Evolutionary conservation across 2,888 invertebrate genomes (phyloP), one percentile per base, ranked within the genome.

Genomic region (Metacarcinus magister): DNA sequence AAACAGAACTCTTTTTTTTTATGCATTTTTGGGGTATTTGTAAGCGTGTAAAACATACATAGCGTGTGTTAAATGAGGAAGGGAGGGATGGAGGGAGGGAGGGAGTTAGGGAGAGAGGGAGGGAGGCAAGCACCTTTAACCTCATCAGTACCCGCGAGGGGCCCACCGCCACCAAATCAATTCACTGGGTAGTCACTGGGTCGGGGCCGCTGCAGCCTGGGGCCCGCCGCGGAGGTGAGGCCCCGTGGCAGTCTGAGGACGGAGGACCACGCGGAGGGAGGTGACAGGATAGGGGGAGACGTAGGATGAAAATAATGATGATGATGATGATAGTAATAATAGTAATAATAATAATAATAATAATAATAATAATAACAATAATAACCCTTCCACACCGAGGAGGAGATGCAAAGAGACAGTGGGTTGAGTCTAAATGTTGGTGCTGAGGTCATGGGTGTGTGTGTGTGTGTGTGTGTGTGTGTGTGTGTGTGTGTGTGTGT

Each of bases 51-150:
- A 32, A 10, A 5, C 7, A 82, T 5, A 67, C 23, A n/a, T 19
- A 32, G 32, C 32, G 82, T 10, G 28, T 1, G 82, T 5, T 7
- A 32, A 7, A 13, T 28, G 32, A 16, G 75, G 75, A 28, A 7
- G 28, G 75, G 28, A 28, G 75, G 28, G 10, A 28, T n/a, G 28
- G 75, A 16, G 75, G 7, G 10, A 28, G 28, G 16, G 75, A 28
- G 10, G 28, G 75, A 28, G 75, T 4, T n/a, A 28, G n/a, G 16
- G 28, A 28, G 75, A 75, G 82, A 3, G 23, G 32, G 82, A 32
- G 82, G 82, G 82, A 82, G 82, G 13, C 82, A 82, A 82, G 32
- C 82, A 82, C 82, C 82, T 82, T 82, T 82, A 82, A 82, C 82
- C 82, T 32, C 82, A 82, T 82, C 28, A 28, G 82, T 82, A 82